These are phyloP conservation scores for Orchesella flavescens DNA, from an alignment of 2,888 invertebrate genomes.

Conservation along the genomic window DNA sequence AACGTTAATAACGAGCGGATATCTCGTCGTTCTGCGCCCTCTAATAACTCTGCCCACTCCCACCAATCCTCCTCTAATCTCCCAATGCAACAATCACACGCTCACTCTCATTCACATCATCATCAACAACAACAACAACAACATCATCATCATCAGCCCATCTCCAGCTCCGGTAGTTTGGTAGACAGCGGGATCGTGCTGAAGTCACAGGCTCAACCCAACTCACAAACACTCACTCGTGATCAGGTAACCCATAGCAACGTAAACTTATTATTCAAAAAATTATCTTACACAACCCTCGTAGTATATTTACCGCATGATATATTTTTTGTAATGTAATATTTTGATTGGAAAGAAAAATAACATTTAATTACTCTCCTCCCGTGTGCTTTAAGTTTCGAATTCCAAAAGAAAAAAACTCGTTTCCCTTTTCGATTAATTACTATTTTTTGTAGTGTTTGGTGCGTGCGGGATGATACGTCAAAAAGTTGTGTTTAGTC, in stretches of 20 bases:
- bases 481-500: constrained; percentile 37
- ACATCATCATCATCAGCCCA: constrained; percentile 16
- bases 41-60: neutral
- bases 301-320: neutral
- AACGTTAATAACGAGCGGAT: constrained; percentile 23
- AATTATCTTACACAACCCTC: neutral
- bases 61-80: neutral
- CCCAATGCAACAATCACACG: neutral
- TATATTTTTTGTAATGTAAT: too few relatives aligned
- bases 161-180: constrained; percentile 40
- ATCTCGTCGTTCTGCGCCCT: neutral
- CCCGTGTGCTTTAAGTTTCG: neutral
- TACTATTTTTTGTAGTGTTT: too few relatives aligned
- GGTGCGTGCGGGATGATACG: too few relatives aligned
- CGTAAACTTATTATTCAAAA: neutral
- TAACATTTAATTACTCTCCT: neutral
- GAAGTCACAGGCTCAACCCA: constrained; percentile 19
- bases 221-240: neutral
- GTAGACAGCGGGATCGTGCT: constrained; percentile 35
- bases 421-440: neutral
- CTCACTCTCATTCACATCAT: neutral
- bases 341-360: too few relatives aligned
- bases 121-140: neutral
- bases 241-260: constrained; percentile 18
- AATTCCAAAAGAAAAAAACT: constrained; percentile 1